A percentile compares a stretch with the other conserved stretches of the same genome.
These are phyloP conservation scores for Himantopus leucocephalus DNA, from an alignment of 2,113 vertebrate species.

Conservation along the genomic window DNA sequence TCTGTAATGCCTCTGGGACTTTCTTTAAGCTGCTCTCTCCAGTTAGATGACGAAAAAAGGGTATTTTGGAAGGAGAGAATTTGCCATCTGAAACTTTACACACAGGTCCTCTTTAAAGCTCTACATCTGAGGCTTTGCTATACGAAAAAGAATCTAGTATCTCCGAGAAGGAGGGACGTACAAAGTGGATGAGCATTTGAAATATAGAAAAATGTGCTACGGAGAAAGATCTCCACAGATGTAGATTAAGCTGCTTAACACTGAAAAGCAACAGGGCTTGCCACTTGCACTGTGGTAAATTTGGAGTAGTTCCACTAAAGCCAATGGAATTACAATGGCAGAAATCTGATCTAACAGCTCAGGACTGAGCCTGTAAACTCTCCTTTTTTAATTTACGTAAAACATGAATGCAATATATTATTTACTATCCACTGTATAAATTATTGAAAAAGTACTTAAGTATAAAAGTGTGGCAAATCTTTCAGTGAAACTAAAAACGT, in stretches of 20 bases:
- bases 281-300: neutral
- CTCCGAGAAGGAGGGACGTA: neutral
- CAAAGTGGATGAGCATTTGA: neutral
- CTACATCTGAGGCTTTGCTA: neutral
- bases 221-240: neutral
- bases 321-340: neutral
- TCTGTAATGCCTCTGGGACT: neutral
- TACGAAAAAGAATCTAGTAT: neutral
- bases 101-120: constrained; percentile 12
- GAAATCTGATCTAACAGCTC: neutral
- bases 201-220: neutral
- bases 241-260: neutral
- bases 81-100: neutral
- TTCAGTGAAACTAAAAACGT: constrained; percentile 36
- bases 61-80: neutral
- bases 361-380: neutral
- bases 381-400: constrained; percentile 19
- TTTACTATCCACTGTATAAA: constrained; percentile 69
- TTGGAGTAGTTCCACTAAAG: neutral
- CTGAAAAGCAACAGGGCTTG: constrained; percentile 3
- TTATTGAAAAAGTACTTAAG: constrained; percentile 59
- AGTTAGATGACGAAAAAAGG: neutral
- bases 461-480: constrained; percentile 54
- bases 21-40: neutral
- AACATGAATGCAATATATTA: constrained; percentile 67